Percentiles rank a stretch among this genome's conserved stretches.
These are phyloP conservation scores for Cephalopterus ornatus DNA, from an alignment of 2,113 vertebrate genomes.

Conservation along the genomic window DNA sequence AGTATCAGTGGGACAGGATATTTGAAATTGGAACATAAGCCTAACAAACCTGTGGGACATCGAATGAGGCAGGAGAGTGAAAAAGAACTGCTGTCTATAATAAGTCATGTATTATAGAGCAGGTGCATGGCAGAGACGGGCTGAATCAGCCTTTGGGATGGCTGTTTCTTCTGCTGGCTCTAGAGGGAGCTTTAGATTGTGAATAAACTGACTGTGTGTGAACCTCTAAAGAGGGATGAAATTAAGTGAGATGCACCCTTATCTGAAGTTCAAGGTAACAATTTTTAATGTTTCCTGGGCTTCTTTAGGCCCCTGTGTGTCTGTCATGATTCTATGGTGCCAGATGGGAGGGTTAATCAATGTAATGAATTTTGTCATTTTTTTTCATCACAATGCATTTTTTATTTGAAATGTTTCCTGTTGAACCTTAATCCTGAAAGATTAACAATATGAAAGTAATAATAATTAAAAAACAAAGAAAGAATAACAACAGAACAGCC, in stretches of 20 bases:
- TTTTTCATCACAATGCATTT: neutral
- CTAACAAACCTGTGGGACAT: neutral
- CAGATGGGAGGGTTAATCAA: neutral
- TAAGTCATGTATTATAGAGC: accelerated
- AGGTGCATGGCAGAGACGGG: neutral
- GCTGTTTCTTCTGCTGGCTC: neutral
- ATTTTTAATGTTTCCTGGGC: neutral
- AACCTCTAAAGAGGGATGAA: neutral
- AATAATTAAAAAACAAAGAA: neutral
- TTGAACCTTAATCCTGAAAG: neutral
- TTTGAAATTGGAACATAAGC: neutral
- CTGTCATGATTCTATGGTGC: neutral
- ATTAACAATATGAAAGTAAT: neutral
- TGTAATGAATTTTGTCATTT: neutral
- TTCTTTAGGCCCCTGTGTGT: neutral
- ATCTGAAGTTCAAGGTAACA: neutral
- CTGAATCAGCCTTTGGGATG: neutral
- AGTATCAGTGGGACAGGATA: neutral
- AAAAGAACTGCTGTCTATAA: neutral
- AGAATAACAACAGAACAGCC: neutral
- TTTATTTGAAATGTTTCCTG: neutral
- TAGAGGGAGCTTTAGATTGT: neutral
- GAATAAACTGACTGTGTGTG: neutral
- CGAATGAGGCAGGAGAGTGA: accelerated
- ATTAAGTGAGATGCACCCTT: neutral